phyloP scores from a whole-genome alignment of 2,113 vertebrate species.

The Heterotis niloticus region DNA sequence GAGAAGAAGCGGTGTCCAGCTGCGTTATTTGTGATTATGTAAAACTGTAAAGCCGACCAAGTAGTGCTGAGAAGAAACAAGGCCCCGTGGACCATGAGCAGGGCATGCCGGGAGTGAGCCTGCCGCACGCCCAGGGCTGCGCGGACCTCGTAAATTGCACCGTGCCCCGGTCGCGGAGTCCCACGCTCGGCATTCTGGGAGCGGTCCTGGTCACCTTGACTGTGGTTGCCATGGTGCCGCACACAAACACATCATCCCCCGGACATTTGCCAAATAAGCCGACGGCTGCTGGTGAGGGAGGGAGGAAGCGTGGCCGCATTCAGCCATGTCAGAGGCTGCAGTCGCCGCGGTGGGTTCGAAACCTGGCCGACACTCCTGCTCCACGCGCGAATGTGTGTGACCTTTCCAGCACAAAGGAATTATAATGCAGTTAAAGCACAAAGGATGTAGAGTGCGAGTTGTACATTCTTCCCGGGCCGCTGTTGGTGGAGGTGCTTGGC shows the following conservation, averaged over 20 bases:
- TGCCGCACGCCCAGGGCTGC: background rate
- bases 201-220: constrained; percentile 79
- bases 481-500: no score
- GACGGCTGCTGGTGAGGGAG: no score
- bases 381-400: background rate
- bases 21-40: no score
- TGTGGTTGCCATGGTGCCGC: constrained; percentile 73
- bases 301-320: no score
- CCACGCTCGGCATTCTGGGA: constrained; percentile 64
- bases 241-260: constrained; percentile 77
- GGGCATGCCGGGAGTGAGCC: background rate
- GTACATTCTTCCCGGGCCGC: background rate
- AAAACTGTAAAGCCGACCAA: no score
- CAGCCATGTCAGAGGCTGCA: no score
- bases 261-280: constrained; percentile 73
- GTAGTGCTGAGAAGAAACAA: no score
- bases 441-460: background rate
- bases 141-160: constrained; percentile 66
- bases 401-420: background rate
- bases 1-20: no score
- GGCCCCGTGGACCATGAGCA: background rate
- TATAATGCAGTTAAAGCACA: background rate
- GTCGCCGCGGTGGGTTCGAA: no score
- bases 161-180: constrained; percentile 69
- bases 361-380: background rate